Evolutionary conservation across 2,888 invertebrate genomes (phyloP), one percentile per base, ranked within the genome.

Genomic region (Aphelenchoides bicaudatus): DNA sequence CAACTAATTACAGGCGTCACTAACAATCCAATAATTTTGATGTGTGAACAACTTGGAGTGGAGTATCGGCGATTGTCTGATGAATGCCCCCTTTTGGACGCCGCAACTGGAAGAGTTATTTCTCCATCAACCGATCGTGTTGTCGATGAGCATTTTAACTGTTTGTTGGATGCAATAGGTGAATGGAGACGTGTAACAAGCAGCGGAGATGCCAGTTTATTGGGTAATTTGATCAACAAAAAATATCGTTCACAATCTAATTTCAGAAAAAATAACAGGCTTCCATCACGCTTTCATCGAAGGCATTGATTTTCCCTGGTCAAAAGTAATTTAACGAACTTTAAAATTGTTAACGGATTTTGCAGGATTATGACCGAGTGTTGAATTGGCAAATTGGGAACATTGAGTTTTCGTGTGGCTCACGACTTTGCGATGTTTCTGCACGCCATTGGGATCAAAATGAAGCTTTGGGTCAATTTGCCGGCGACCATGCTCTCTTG

Each of bases 361-460:
- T 62, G 78, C n/a, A 81, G 79, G 77, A 79, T 30, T 81, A 81
- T 62, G 78, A 80, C 55, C 72, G 72, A 29, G 58, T 82, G 28
- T 67, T 83, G 16, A 76, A 81, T 56, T 82, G 82, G 70, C 81
- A 82, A 62, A 70, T 81, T 5, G 79, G 81, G 57, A 82, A 82
- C 65, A 71, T 83, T 52, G 83, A 83, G 68, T 82, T 80, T 65
- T 80, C 81, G 0, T 82, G 82, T 66, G 83, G 83, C 13, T 71
- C 79, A 3, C 58, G 63, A 16, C 62, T 82, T 2, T 63, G 68
- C 27, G 68, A 79, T 43, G 70, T 82, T 6, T 82, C 82, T 0
- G 75, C 81, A 1, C 63, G 79, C 25, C 61, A 79, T 62, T 83
- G 83, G 82, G 83, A 83, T 63, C 59, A 82, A 66, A 83, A 82